Evolutionary conservation across 2,113 vertebrate genomes (phyloP).

Genomic region (Phrynosoma blainvillii): DNA sequence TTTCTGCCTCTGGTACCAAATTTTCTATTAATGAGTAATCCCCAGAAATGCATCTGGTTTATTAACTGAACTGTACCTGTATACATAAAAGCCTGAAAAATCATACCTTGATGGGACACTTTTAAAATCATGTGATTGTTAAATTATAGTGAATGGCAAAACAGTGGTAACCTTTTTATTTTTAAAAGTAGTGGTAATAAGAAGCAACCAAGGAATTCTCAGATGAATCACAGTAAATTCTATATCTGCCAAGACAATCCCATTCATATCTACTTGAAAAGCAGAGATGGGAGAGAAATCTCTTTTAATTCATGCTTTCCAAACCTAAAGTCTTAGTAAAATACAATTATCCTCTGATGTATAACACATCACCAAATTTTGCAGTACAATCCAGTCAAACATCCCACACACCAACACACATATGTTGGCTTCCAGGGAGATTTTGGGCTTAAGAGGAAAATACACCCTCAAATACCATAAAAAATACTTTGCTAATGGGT

Average conservation of each 20-base stretch:
- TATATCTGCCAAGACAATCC: slow-evolving; percentile 44
- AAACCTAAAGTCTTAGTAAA: neutral
- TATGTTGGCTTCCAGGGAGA: too few species aligned
- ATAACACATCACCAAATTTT: too few species aligned
- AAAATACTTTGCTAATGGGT: too few species aligned
- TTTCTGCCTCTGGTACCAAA: too few species aligned
- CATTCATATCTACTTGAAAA: neutral
- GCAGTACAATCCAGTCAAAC: too few species aligned
- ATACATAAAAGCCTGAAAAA: neutral
- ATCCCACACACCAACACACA: too few species aligned
- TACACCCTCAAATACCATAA: too few species aligned
- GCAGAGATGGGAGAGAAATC: neutral
- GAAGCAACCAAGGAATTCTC: neutral
- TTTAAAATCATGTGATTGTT: neutral
- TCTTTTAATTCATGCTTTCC: neutral
- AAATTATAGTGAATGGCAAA: neutral
- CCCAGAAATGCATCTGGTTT: too few species aligned
- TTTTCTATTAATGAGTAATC: too few species aligned
- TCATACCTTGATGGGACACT: neutral
- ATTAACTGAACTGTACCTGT: too few species aligned
- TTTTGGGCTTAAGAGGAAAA: too few species aligned
- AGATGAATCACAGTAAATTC: slow-evolving; percentile 18
- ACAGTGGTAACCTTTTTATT: neutral
- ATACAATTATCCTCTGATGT: neutral
- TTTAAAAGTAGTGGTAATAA: neutral